Conservation (phyloP, 2,797 vertebrate species). For the Galaxias olidus region DNA sequence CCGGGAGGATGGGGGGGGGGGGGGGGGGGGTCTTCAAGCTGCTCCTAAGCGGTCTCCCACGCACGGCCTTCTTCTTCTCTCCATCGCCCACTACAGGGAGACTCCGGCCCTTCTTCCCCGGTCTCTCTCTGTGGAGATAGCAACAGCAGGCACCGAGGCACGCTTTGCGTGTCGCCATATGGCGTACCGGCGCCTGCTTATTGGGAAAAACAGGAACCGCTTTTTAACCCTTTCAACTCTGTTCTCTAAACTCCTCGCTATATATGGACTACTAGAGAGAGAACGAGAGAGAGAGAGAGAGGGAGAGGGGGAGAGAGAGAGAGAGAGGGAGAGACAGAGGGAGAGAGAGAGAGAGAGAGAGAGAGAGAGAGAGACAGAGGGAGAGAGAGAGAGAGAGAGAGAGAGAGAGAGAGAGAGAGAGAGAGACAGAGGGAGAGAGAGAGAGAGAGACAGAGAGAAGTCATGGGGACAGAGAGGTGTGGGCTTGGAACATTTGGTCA, state of each 20-base stretch:
- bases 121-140: no score
- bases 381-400: background rate
- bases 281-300: no score
- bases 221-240: constrained; percentile 21
- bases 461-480: no score
- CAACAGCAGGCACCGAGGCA: background rate
- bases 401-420: constrained; percentile 1
- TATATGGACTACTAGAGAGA: background rate
- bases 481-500: constrained; percentile 34
- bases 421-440: background rate
- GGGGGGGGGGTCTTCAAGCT: constrained; percentile 7
- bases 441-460: background rate
- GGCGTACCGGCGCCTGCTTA: constrained; percentile 38
- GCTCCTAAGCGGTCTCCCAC: constrained; percentile 16
- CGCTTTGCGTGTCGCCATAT: constrained; percentile 48
- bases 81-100: no score
- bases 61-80: no score
- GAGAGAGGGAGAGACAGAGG: background rate
- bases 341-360: background rate
- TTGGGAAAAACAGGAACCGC: constrained; percentile 49
- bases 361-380: background rate
- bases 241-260: background rate
- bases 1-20: constrained; percentile 21
- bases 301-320: background rate
- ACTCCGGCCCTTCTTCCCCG: no score